Evolutionary conservation across 2,797 vertebrate genomes (phyloP), one percentile per base, ranked within the genome.

Genomic region (Bufotes viridis): DNA sequence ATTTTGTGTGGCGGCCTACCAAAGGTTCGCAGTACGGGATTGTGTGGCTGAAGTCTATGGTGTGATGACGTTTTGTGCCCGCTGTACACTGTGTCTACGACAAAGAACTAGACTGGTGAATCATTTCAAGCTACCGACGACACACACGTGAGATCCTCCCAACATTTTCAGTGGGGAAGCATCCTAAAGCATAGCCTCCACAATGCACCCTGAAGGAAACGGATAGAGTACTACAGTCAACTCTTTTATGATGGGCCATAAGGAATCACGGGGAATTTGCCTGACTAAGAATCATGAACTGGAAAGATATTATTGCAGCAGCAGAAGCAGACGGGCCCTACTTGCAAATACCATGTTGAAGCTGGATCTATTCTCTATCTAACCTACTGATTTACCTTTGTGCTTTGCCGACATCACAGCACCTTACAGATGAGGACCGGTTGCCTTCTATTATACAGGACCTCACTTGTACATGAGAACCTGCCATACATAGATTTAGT

Each of bases 231-330:
- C 6, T 42, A 55, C 29, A 65, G 20, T 63, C 65, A 8, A n/a
- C 58, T 63, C 12, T 49, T 53, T 29, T 17, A 55, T 49, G 58
- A 14, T 20, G n/a, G 42, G 18, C 49, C 20, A 76, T 53, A 76
- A n/a, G 49, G 49, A 26, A 55, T 53, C 22, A 51, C 1, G 15
- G 22, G 24, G 14, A 9, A 55, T 5, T 53, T 3, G 4, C 8
- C n/a, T 69, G 63, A 10, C 61, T 17, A 8, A 24, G 9, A 55
- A 18, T 53, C 18, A n/a, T 49, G 49, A 24, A 60, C 29, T 9
- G 4, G 57, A 18, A 61, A 81, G 55, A 81, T 81, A 42, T 61
- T 49, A 81, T 11, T 81, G 79, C 79, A 42, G 79, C 60, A 61
- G 29, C 29, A 75, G 22, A 49, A 55, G 22, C 12, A 42, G 72